Evolutionary conservation across 2,113 vertebrate species (phyloP).

Genomic region (Todiramphus saurophagus): DNA sequence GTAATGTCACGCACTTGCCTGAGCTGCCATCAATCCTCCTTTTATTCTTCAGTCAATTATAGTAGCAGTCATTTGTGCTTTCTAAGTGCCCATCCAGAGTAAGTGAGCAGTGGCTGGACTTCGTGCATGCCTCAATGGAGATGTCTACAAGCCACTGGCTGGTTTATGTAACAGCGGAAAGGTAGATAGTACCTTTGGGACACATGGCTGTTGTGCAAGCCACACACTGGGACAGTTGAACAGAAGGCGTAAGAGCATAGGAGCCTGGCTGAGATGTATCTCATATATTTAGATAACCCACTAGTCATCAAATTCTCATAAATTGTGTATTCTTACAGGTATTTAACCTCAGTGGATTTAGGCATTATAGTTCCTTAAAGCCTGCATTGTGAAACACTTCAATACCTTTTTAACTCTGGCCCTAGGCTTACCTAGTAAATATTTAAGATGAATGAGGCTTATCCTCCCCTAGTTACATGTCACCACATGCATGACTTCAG

Average conservation of each 20-base stretch:
- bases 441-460: not conserved
- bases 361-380: not conserved
- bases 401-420: not conserved
- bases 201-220: not conserved
- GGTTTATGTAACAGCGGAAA: not conserved
- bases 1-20: not conserved
- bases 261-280: not conserved
- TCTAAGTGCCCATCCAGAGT: not conserved
- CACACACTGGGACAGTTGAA: not conserved
- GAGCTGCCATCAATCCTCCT: not conserved
- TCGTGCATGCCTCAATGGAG: not conserved
- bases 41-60: not conserved
- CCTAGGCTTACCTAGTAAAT: not conserved
- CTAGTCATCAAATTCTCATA: not conserved
- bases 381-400: not conserved
- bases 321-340: not conserved
- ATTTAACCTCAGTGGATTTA: not conserved
- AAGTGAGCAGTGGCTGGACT: not conserved
- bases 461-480: not conserved
- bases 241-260: not conserved
- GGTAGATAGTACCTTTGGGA: not conserved
- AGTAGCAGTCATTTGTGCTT: not conserved
- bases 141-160: rapidly evolving
- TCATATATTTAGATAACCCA: not conserved
- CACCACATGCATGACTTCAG: not conserved